Evolutionary conservation across 2,797 vertebrate species (phyloP).

Genomic region (Gobionotothen gibberifrons): DNA sequence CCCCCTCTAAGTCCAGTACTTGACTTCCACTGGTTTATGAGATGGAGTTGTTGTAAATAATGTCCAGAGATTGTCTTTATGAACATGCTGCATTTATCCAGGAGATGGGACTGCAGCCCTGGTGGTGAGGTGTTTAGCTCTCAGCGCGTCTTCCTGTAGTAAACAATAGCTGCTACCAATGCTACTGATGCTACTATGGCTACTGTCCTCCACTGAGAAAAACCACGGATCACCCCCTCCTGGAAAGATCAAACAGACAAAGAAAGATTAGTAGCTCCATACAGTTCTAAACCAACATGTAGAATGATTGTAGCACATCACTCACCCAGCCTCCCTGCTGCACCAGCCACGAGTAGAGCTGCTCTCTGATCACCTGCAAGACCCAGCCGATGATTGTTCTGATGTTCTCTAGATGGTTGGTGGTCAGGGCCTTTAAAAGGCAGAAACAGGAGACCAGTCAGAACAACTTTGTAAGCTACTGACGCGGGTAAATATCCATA

Average conservation of each 20-base stretch:
- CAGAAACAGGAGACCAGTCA: constrained; percentile 11
- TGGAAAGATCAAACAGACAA: constrained; percentile 41
- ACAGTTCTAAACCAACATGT: not conserved
- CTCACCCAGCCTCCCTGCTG: constrained; percentile 87
- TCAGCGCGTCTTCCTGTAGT: constrained; percentile 80
- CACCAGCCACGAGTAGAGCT: constrained; percentile 78
- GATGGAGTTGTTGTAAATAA: constrained; percentile 8
- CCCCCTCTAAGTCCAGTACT: not conserved
- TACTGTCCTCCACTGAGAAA: constrained; percentile 77
- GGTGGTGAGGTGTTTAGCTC: constrained; percentile 14
- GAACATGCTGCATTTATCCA: constrained; percentile 1
- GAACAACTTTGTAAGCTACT: not conserved
- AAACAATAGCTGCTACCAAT: constrained; percentile 71
- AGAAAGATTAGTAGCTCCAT: not conserved
- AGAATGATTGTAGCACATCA: constrained; percentile 10
- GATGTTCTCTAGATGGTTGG: constrained; percentile 79
- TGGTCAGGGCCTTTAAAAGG: constrained; percentile 77
- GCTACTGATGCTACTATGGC: constrained; percentile 74
- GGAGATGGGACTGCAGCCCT: not conserved
- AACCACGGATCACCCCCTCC: constrained; percentile 72
- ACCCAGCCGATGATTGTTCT: constrained; percentile 79
- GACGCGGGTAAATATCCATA: not conserved
- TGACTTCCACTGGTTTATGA: not conserved
- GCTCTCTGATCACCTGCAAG: constrained; percentile 80
- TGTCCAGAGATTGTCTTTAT: constrained; percentile 20